These are phyloP conservation scores for Drosophila sturtevanti DNA, from an alignment of 1,140 invertebrate species.

Conservation along the genomic window DNA sequence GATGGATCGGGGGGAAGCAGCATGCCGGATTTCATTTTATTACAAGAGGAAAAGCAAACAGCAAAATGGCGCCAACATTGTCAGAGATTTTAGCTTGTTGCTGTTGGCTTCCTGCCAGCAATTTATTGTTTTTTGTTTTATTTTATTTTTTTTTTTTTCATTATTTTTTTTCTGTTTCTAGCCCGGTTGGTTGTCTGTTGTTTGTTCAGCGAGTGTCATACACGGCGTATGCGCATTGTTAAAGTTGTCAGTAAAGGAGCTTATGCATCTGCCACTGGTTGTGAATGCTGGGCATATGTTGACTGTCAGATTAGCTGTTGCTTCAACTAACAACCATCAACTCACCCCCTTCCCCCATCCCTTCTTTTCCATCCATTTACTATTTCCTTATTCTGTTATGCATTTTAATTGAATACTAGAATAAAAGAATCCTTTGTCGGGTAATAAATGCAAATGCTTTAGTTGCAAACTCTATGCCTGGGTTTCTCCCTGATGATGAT, in stretches of 20 bases:
- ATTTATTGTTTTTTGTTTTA: constrained; percentile 54
- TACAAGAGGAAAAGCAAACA: constrained; percentile 79
- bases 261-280: constrained; percentile 30
- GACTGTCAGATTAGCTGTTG: constrained; percentile 67
- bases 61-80: constrained; percentile 78
- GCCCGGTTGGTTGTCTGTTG: constrained; percentile 11
- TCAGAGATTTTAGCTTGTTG: constrained; percentile 61
- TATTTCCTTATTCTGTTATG: constrained; percentile 4
- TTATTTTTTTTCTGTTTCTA: constrained; percentile 42
- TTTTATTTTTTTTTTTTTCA: constrained; percentile 38
- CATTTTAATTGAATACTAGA: constrained; percentile 31
- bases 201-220: constrained; percentile 28
- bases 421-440: constrained; percentile 13
- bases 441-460: constrained; percentile 17
- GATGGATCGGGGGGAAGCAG: constrained; percentile 30
- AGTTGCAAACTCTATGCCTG: neutral
- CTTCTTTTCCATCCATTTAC: constrained; percentile 2
- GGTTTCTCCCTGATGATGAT: constrained; percentile 30
- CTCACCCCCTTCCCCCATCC: neutral
- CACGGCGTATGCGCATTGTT: constrained; percentile 71
- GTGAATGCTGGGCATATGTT: constrained; percentile 17
- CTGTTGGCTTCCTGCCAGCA: constrained; percentile 70
- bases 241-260: constrained; percentile 36
- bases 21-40: constrained; percentile 76
- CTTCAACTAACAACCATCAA: constrained; percentile 29